phyloP scores from a whole-genome alignment of 2,113 vertebrate genomes.

The Lagopus muta region DNA sequence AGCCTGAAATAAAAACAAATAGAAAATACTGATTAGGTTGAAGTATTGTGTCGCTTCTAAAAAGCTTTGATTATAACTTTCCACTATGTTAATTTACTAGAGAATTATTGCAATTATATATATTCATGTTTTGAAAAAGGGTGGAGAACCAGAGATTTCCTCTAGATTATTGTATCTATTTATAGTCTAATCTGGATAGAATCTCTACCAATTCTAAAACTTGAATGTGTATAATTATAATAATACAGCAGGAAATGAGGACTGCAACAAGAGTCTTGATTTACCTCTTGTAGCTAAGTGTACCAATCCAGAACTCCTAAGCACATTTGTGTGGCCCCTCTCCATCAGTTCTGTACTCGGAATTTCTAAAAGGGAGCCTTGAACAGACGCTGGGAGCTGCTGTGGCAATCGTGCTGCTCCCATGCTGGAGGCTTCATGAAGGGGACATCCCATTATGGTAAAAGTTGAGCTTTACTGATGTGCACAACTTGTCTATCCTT shows the following conservation, averaged over 20 bases:
- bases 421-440: neutral
- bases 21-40: conserved; percentile 53
- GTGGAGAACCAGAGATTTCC: neutral
- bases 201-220: neutral
- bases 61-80: conserved; percentile 53
- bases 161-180: conserved; percentile 9
- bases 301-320: neutral
- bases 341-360: neutral
- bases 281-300: neutral
- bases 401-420: fast-evolving
- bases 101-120: conserved; percentile 46
- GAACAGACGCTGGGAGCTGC: fast-evolving
- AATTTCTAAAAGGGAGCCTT: neutral
- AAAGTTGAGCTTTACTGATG: neutral
- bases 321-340: neutral
- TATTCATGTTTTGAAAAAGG: conserved; percentile 50
- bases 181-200: neutral
- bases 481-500: neutral
- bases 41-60: conserved; percentile 15
- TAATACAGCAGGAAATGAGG: neutral
- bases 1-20: conserved; percentile 38
- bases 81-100: neutral
- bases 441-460: neutral
- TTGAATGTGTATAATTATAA: conserved; percentile 9
- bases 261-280: neutral